A percentile compares a stretch with the other conserved stretches of the same genome.
These are phyloP conservation scores for Crepidodera aurea DNA, from an alignment of 2,888 invertebrate genomes.

Conservation along the genomic window DNA sequence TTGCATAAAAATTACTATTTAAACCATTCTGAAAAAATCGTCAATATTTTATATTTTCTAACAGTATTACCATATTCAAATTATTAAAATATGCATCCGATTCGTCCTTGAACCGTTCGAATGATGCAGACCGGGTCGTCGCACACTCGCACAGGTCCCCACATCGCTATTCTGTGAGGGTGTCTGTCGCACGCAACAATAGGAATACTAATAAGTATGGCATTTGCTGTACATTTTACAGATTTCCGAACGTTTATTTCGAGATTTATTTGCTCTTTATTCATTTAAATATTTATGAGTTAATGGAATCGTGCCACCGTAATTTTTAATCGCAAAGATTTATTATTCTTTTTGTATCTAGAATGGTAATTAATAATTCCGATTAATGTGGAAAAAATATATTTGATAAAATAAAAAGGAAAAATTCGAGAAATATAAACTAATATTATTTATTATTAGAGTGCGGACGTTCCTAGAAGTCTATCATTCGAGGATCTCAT, in stretches of 20 bases:
- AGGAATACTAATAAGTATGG: not conserved
- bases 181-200: not conserved
- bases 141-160: not conserved
- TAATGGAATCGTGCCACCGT: not conserved
- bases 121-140: not conserved
- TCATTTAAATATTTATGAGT: not conserved
- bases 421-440: too few relatives aligned
- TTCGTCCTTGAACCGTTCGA: conserved; percentile 10
- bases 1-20: too few relatives aligned
- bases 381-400: too few relatives aligned
- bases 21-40: too few relatives aligned
- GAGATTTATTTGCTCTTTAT: not conserved
- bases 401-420: too few relatives aligned
- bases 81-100: not conserved
- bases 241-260: conserved; percentile 1
- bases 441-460: too few relatives aligned
- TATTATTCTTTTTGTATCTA: too few relatives aligned
- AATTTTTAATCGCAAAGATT: not conserved
- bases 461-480: too few relatives aligned
- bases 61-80: too few relatives aligned
- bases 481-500: too few relatives aligned
- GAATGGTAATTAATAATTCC: too few relatives aligned
- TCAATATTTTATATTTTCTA: too few relatives aligned
- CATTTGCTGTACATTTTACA: not conserved
- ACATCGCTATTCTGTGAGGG: conserved; percentile 1